Conservation (phyloP, 1,140 invertebrate species). For the Drosophila littoralis region DNA sequence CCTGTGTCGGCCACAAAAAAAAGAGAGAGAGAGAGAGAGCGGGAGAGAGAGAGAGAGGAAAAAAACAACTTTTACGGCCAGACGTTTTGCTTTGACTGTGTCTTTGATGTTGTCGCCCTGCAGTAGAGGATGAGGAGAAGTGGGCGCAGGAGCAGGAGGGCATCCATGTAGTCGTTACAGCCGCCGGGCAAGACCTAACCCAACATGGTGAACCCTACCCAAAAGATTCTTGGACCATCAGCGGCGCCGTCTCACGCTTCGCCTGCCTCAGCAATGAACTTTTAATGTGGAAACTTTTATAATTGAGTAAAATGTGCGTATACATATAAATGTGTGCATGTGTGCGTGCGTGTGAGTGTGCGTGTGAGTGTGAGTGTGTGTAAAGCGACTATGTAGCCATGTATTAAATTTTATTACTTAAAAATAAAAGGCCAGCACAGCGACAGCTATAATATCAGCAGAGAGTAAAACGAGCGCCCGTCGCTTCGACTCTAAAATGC, state of each 20-base stretch:
- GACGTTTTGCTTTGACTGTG: constrained; percentile 62
- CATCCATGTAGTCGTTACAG: constrained; percentile 35
- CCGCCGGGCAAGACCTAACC: constrained; percentile 66
- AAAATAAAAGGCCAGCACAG: constrained; percentile 54
- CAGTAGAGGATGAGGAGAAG: too few relatives aligned
- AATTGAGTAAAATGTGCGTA: constrained; percentile 82
- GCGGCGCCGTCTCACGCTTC: constrained; percentile 43
- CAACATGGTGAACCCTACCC: constrained; percentile 43
- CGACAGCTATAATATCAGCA: constrained; percentile 34
- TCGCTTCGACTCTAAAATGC: constrained; percentile 19
- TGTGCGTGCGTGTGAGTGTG: constrained; percentile 17
- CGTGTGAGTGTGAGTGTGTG: constrained; percentile 24
- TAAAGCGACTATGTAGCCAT: constrained; percentile 44
- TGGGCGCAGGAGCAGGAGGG: background rate
- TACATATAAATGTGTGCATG: constrained; percentile 50
- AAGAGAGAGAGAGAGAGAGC: constrained; percentile 36
- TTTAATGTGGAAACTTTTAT: constrained; percentile 84
- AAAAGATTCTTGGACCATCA: constrained; percentile 6
- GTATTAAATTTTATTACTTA: constrained; percentile 81
- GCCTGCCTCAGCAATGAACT: constrained; percentile 74
- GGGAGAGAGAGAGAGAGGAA: constrained; percentile 19
- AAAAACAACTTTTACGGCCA: constrained; percentile 65
- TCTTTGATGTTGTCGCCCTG: constrained; percentile 70
- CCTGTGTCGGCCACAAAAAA: constrained; percentile 45
- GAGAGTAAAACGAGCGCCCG: constrained; percentile 26